Evolutionary conservation across 2,113 vertebrate genomes (phyloP).

Genomic region (Gorsachius goisagi): DNA sequence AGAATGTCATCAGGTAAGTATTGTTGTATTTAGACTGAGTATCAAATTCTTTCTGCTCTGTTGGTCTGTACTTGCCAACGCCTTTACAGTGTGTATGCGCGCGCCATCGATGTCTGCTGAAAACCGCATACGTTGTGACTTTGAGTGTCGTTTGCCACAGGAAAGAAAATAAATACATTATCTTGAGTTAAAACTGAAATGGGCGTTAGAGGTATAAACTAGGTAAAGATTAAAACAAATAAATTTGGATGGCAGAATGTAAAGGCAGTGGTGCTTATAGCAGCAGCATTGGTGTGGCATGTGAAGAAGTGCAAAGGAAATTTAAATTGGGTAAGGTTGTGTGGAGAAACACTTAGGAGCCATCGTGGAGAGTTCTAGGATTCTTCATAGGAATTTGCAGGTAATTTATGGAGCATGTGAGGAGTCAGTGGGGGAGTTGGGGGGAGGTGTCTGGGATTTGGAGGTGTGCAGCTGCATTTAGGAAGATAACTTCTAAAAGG

Average conservation of each 20-base stretch:
- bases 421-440: background rate
- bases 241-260: background rate
- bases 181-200: background rate
- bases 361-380: fast-evolving
- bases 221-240: background rate
- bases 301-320: background rate
- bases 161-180: background rate
- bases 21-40: background rate
- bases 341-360: background rate
- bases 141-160: background rate
- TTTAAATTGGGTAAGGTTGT: background rate
- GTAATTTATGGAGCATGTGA: background rate
- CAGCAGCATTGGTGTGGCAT: background rate
- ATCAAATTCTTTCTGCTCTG: background rate
- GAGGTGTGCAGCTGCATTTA: background rate
- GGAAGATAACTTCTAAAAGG: background rate
- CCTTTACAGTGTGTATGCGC: background rate
- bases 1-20: background rate
- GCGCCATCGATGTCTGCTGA: background rate
- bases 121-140: background rate
- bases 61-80: background rate
- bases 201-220: background rate
- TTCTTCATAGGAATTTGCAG: background rate
- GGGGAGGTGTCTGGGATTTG: background rate
- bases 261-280: background rate